Evolutionary conservation across 2,113 vertebrate species (phyloP), one percentile per base, ranked within the genome.

Genomic region (Acanthochromis polyacanthus): DNA sequence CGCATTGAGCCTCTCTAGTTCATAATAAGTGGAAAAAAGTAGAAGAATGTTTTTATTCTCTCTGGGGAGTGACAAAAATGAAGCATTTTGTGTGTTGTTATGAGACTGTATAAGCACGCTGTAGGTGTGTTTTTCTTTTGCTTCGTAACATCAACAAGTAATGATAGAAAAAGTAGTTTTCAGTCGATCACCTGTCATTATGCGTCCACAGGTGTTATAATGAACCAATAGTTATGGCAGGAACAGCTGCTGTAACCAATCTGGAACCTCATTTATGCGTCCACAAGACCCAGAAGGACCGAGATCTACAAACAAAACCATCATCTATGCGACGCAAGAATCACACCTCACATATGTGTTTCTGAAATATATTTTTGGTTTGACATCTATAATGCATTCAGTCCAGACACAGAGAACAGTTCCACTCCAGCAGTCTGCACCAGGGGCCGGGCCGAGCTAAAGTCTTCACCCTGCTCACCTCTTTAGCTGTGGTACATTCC

Each of bases 291-390:
- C 48, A 23, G 14, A n/a, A 75, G 15, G 50, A 5, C 17, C 1
- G 48, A 25, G 48, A 20, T 20, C 3, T 50, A 65, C 8, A 61
- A 43, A 70, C 63, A 11, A n/a, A 45, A 14, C 40, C 40, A 4
- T 12, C 7, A 6, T 53, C 15, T 36, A 61, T 45, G 11, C 46
- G 64, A 45, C 5, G 23, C 10, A 30, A 36, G 20, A 48, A 86
- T 40, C 51, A 81, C 76, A 76, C 73, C 36, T 22, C 60, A 80
- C 56, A 14, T 51, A 50, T 17, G 32, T 64, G 63, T 91, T 88
- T 91, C 84, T 88, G 80, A 91, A 92, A 89, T 93, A 90, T 94
- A 94, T 94, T 94, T 95, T 94, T 91, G 93, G 90, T 93, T 92
- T 84, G 83, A 93, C 88, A 91, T 91, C 80, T 87, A 88, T 89